These are phyloP conservation scores for Hydrotaea diabolus DNA, from an alignment of 2,888 invertebrate genomes.

Conservation along the genomic window DNA sequence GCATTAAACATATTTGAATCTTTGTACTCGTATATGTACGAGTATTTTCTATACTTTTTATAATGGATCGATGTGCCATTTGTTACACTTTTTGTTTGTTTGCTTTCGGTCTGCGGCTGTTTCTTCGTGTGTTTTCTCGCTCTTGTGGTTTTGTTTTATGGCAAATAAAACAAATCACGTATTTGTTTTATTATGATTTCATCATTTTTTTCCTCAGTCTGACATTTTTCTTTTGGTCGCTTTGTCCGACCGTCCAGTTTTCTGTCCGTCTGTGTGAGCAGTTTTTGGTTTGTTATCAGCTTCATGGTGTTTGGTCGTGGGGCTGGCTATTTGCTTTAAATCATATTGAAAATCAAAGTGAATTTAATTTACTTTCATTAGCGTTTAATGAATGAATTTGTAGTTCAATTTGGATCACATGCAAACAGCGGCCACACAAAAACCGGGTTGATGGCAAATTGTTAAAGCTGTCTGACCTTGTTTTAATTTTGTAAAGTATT, in stretches of 20 bases:
- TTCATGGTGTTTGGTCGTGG: too few relatives aligned
- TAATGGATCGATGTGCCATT: conserved; percentile 24
- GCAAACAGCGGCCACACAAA: background rate
- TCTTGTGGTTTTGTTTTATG: conserved; percentile 7
- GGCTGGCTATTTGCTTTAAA: background rate
- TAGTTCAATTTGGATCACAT: background rate
- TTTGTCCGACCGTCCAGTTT: conserved; percentile 15
- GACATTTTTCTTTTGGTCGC: background rate
- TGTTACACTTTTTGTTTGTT: conserved; percentile 15
- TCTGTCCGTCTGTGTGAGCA: background rate
- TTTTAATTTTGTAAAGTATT: conserved; percentile 3
- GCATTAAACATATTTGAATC: background rate
- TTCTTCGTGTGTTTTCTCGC: background rate
- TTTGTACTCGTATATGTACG: background rate
- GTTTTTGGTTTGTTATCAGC: background rate
- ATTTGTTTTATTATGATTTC: conserved; percentile 43
- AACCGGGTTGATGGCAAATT: background rate
- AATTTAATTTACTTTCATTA: conserved; percentile 54
- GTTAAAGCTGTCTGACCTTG: conserved; percentile 48
- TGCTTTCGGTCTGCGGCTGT: background rate
- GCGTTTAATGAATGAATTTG: conserved; percentile 31
- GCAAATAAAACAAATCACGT: conserved; percentile 35
- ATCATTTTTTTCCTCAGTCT: conserved; percentile 21
- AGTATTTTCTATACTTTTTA: background rate
- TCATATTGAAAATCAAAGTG: conserved; percentile 29